Conservation (phyloP, 2,797 vertebrate species). For the Oreortyx pictus region DNA sequence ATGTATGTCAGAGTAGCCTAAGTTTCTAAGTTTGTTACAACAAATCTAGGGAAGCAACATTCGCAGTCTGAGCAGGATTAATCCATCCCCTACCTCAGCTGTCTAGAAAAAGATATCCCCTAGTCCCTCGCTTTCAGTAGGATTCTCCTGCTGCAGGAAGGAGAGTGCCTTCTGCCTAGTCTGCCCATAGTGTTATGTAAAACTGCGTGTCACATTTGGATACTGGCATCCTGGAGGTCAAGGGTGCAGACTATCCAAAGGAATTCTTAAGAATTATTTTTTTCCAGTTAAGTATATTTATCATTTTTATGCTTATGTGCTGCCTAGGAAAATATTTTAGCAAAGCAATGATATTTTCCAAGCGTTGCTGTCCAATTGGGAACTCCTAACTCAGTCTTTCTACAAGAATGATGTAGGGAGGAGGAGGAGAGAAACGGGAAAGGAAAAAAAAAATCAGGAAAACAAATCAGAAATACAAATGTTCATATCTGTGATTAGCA, state of each 20-base stretch:
- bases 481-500: not conserved
- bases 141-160: not conserved
- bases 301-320: conserved; percentile 50
- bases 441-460: not conserved
- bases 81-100: not conserved
- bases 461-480: conserved; percentile 5
- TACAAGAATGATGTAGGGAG: not conserved
- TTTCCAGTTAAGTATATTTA: conserved; percentile 60
- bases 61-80: not conserved
- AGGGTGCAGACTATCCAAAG: conserved; percentile 22
- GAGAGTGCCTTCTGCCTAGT: not conserved
- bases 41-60: not conserved
- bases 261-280: conserved; percentile 44
- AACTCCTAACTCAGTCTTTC: conserved; percentile 48
- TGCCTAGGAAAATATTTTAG: conserved; percentile 64
- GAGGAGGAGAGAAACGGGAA: not conserved
- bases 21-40: not conserved
- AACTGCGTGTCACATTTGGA: conserved; percentile 1
- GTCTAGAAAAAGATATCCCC: not conserved
- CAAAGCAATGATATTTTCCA: conserved; percentile 52
- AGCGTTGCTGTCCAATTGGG: conserved; percentile 43
- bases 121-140: not conserved
- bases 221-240: conserved; percentile 22
- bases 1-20: not conserved
- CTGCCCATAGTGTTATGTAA: not conserved